These are phyloP conservation scores for Dicerorhinus sumatrensis DNA, from an alignment of 2,113 vertebrate species.

Conservation along the genomic window DNA sequence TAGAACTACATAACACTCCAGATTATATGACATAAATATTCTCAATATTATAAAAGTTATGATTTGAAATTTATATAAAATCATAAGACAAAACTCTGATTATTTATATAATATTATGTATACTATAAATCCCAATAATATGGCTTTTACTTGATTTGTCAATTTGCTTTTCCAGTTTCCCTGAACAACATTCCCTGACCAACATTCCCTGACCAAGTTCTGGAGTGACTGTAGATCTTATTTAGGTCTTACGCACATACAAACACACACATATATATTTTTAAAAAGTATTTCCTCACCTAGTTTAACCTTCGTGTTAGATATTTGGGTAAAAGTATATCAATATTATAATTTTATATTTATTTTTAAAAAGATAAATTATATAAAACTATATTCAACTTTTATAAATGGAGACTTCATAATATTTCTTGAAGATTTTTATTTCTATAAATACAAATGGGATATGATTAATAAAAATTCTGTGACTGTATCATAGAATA, in stretches of 20 bases:
- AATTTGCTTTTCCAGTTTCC: background rate
- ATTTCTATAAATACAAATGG: background rate
- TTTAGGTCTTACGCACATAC: fast-evolving
- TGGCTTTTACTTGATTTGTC: background rate
- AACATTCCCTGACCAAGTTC: background rate
- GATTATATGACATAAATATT: background rate
- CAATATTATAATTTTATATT: background rate
- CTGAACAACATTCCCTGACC: background rate
- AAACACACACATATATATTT: background rate
- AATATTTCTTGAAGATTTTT: background rate
- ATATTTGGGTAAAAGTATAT: background rate
- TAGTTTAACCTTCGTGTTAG: background rate
- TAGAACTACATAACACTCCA: background rate
- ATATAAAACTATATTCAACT: background rate
- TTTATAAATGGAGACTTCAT: background rate
- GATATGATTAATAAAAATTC: background rate
- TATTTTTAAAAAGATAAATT: background rate
- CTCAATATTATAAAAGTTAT: background rate
- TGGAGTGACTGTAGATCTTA: fast-evolving
- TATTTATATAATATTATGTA: background rate
- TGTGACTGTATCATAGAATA: background rate
- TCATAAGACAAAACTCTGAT: background rate
- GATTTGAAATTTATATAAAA: background rate
- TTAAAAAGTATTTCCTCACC: background rate
- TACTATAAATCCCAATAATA: background rate